Evolutionary conservation across 2,113 vertebrate species (phyloP).

Genomic region (Isichthys henryi): DNA sequence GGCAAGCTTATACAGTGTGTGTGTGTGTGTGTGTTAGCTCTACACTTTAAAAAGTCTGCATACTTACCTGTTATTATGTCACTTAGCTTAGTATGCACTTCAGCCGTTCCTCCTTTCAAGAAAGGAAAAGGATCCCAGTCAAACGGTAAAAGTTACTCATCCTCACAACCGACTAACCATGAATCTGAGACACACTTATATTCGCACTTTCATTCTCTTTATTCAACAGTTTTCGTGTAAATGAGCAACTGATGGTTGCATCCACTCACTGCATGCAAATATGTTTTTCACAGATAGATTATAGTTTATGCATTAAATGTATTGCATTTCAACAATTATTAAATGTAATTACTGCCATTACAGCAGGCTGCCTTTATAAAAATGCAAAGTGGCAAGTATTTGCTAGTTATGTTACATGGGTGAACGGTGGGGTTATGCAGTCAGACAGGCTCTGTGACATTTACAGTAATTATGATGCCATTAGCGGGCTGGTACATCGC

Average conservation of each 20-base stretch:
- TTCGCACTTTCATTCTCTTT: background rate
- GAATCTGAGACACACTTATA: background rate
- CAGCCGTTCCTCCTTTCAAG: background rate
- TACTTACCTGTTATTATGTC: background rate
- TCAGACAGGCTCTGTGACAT: background rate
- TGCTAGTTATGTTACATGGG: background rate
- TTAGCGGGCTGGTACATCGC: background rate
- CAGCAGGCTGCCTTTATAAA: background rate
- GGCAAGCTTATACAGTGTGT: background rate
- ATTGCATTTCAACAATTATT: background rate
- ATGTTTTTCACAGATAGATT: background rate
- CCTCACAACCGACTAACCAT: background rate
- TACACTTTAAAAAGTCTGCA: background rate
- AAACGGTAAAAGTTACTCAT: background rate
- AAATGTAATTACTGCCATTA: background rate
- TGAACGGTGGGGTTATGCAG: background rate
- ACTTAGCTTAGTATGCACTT: background rate
- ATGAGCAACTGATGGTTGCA: background rate
- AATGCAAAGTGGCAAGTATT: background rate
- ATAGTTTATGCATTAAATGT: background rate
- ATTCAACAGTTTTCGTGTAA: background rate
- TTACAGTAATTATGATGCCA: background rate
- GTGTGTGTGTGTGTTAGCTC: background rate
- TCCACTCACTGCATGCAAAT: background rate
- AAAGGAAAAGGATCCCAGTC: background rate